Evolutionary conservation across 2,797 vertebrate species (phyloP), one percentile per base, ranked within the genome.

Genomic region (Argentina silus): DNA sequence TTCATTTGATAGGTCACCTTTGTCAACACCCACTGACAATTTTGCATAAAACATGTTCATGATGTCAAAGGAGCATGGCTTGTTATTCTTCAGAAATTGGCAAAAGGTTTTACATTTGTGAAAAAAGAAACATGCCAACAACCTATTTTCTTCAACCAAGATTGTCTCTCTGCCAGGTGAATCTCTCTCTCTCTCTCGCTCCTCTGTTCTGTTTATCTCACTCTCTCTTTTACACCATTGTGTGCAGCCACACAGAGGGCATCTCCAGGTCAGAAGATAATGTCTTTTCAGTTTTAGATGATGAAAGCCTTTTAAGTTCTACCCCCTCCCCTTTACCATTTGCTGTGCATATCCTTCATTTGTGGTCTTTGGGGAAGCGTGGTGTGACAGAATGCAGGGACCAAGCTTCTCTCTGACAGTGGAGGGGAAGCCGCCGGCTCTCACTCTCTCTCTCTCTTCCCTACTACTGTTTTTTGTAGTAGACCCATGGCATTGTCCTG

Each of bases 211-310:
- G 36, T 7, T 6, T 27, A 19, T 23, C 71, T 2, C 55, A 12
- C 15, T 42, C 57, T 75, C 19, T 84, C 73, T 83, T 80, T 85
- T 85, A 89, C 84, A 83, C 79, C 80, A 75, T 69, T 86, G 88
- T 93, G 90, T 94, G 90, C 74, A 88, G 91, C 93, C 94, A 88
- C 88, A 89, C 83, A 83, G 91, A 94, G 95, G 94, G 92, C 94
- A 95, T 85, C 84, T 88, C 66, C 47, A 93, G 95, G 96, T 97
- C 96, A 96, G 91, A 92, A 95, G 94, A 96, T 96, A 95, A 95
- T 95, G 95, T 94, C 93, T 94, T 95, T 93, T 95, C 93, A 93
- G 95, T 95, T 95, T 94, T 95, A 94, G 92, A 91, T 87, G 94
- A 95, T 94, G 85, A 94, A 95, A 94, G 86, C 91, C 94, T 94